Evolutionary conservation across 2,888 invertebrate genomes (phyloP).

Genomic region (Plebejus argus): DNA sequence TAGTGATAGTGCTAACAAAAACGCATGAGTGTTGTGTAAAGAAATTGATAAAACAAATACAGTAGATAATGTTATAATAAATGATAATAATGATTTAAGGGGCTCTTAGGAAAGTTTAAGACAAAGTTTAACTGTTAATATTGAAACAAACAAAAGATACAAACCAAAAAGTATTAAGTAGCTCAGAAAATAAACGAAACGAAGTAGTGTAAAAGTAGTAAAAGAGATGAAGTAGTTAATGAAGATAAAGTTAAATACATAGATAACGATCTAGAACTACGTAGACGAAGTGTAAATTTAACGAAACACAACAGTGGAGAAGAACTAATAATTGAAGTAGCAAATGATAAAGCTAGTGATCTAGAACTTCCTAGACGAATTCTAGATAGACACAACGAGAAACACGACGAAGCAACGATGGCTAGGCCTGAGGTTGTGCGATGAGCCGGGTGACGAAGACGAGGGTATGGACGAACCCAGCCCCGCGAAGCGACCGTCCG

Average conservation of each 20-base stretch:
- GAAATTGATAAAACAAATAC: not conserved
- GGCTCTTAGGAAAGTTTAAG: not conserved
- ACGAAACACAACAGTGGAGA: not conserved
- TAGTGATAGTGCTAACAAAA: not conserved
- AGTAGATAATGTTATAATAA: not conserved
- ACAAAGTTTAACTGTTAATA: no score
- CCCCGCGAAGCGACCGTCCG: constrained; percentile 81
- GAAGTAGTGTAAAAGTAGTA: not conserved
- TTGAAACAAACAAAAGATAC: not conserved
- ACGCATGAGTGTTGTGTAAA: not conserved
- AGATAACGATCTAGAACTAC: not conserved
- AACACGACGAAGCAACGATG: constrained; percentile 72
- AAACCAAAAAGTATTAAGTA: not conserved
- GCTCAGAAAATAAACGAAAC: not conserved
- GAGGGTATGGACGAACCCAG: constrained; percentile 74
- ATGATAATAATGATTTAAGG: not conserved
- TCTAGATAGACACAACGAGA: constrained; percentile 57
- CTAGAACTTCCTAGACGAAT: constrained; percentile 15
- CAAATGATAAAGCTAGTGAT: not conserved
- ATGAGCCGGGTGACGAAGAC: constrained; percentile 66
- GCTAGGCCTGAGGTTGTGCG: constrained; percentile 80
- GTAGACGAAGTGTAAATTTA: constrained; percentile 16
- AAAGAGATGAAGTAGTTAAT: not conserved
- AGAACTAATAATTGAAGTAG: not conserved
- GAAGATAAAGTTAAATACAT: not conserved